Percentiles rank a stretch among this genome's conserved stretches.
These are phyloP conservation scores for Drosophila neonasuta DNA, from an alignment of 2,888 invertebrate species.

Conservation along the genomic window DNA sequence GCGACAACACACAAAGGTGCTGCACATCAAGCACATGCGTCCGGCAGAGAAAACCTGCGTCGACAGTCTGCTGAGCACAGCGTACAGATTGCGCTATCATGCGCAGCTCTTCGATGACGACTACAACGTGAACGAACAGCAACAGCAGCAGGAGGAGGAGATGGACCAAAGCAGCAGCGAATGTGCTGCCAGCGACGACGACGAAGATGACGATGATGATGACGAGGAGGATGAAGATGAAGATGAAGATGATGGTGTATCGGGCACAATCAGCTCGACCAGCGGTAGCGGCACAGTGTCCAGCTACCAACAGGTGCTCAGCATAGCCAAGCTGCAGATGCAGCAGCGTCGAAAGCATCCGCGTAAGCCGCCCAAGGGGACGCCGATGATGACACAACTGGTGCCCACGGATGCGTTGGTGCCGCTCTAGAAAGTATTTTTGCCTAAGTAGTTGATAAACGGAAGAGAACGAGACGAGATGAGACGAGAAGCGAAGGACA, in stretches of 20 bases:
- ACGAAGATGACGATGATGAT: constrained; percentile 31
- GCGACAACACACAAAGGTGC: constrained; percentile 84
- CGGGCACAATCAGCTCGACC: constrained; percentile 63
- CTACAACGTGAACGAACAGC: constrained; percentile 57
- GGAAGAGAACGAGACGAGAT: neutral
- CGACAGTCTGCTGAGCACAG: constrained; percentile 78
- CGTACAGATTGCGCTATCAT: constrained; percentile 79
- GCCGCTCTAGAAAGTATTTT: constrained; percentile 64
- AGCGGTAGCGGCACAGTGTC: constrained; percentile 72
- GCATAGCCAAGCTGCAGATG: constrained; percentile 76
- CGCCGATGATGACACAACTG: constrained; percentile 5
- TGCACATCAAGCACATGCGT: constrained; percentile 81
- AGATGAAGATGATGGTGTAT: constrained; percentile 59
- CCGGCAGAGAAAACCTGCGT: constrained; percentile 79
- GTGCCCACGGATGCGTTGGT: constrained; percentile 65
- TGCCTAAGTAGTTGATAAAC: constrained; percentile 46
- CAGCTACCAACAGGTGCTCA: constrained; percentile 77
- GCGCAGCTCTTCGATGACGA: constrained; percentile 77
- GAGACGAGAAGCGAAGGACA: constrained; percentile 49
- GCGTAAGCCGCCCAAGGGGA: constrained; percentile 78
- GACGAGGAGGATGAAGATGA: constrained; percentile 55
- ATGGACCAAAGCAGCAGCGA: constrained; percentile 46
- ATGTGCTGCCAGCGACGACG: constrained; percentile 33
- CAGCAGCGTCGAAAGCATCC: constrained; percentile 81
- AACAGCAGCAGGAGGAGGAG: constrained; percentile 22